Evolutionary conservation across 64 coral and sea anemone genomes (phyloP).

Genomic region (Porites lutea): DNA sequence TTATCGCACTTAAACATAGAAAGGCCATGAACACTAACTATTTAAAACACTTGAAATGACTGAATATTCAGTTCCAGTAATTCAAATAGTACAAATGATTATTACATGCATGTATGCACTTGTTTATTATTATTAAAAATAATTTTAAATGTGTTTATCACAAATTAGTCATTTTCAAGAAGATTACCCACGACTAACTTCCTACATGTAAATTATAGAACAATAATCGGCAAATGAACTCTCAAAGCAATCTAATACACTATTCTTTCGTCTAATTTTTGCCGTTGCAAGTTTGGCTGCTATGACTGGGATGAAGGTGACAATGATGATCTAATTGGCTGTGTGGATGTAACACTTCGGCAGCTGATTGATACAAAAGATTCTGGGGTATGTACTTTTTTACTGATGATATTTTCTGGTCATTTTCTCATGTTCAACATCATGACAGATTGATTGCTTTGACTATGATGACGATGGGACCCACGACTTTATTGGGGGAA

Average conservation of each 20-base stretch:
- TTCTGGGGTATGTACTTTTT: constrained; percentile 73
- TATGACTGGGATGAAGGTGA: constrained; percentile 93
- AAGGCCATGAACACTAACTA: too few species aligned
- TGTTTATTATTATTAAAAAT: too few species aligned
- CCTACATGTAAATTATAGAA: too few species aligned
- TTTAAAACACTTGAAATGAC: too few species aligned
- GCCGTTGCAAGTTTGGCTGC: constrained; percentile 72
- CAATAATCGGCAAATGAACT: not conserved
- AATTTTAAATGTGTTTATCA: too few species aligned
- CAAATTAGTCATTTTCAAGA: too few species aligned
- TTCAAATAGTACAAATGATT: too few species aligned
- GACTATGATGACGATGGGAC: constrained; percentile 86
- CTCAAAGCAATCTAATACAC: not conserved
- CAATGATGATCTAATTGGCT: constrained; percentile 96
- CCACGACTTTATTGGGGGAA: constrained; percentile 79
- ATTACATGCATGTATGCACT: too few species aligned
- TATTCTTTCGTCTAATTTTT: constrained; percentile 9
- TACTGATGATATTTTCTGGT: not conserved
- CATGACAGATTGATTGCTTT: constrained; percentile 79
- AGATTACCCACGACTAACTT: too few species aligned
- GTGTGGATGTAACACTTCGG: constrained; percentile 60
- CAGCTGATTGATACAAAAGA: constrained; percentile 67
- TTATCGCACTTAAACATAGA: too few species aligned
- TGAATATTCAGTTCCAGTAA: too few species aligned
- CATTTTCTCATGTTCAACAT: constrained; percentile 12